Evolutionary conservation across 2,888 invertebrate species (phyloP).

Genomic region (Tiliacea citrago): DNA sequence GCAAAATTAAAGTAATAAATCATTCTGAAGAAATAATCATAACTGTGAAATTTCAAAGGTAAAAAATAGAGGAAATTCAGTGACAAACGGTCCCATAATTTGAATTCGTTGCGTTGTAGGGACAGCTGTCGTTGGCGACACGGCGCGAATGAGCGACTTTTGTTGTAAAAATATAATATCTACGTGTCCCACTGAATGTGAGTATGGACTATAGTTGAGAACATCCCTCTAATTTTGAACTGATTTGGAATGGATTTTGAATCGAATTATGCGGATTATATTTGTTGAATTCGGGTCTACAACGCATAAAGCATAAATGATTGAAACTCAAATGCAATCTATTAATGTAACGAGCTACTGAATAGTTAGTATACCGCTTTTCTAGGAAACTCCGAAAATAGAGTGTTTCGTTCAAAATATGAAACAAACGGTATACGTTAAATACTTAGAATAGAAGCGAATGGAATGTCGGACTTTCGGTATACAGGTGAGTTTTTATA

Average conservation of each 20-base stretch:
- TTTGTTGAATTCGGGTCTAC: background rate
- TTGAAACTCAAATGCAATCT: background rate
- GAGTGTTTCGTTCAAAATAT: background rate
- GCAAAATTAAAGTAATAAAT: conserved; percentile 65
- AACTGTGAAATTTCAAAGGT: conserved; percentile 65
- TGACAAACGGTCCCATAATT: conserved; percentile 77
- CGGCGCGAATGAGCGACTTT: conserved; percentile 63
- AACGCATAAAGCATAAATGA: background rate
- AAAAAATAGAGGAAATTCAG: conserved; percentile 65
- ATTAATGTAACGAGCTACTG: background rate
- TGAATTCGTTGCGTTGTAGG: conserved; percentile 75
- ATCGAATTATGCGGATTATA: background rate
- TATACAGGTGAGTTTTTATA: no score
- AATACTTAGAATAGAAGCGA: background rate
- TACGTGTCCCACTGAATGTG: conserved; percentile 21
- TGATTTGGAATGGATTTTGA: conserved; percentile 2
- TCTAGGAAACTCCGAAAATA: background rate
- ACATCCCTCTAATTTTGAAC: conserved; percentile 10
- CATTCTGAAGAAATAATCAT: conserved; percentile 59
- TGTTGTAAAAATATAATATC: conserved; percentile 72
- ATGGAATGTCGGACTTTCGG: no score
- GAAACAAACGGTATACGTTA: background rate
- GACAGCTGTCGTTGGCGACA: conserved; percentile 78
- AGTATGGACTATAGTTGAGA: conserved; percentile 6
- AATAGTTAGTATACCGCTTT: background rate